Conservation (phyloP, 2,113 vertebrate genomes). For the Butorides virescens region DNA sequence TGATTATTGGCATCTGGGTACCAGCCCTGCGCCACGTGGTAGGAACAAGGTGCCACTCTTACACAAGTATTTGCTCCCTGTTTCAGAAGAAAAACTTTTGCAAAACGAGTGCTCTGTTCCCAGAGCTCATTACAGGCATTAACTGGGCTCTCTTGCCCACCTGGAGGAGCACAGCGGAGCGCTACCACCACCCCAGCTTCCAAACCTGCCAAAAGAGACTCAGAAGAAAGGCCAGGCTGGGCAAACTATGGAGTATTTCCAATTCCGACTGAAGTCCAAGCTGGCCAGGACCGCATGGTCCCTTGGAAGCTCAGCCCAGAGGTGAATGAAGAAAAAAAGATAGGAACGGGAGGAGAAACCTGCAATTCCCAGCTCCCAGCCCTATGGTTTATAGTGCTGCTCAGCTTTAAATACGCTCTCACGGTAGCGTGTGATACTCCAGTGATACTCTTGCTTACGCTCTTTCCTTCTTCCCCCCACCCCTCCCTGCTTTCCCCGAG, state of each 20-base stretch:
- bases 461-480: not conserved
- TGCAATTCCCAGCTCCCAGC: not conserved
- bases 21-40: not conserved
- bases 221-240: not conserved
- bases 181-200: not conserved
- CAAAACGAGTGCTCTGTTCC: not conserved
- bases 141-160: accelerated
- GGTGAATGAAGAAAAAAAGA: not conserved
- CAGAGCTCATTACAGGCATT: not conserved
- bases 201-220: not conserved
- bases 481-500: not conserved
- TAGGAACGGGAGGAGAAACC: not conserved
- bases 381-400: not conserved
- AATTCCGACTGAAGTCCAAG: not conserved
- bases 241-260: not conserved
- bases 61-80: not conserved
- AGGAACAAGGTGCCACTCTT: not conserved
- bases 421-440: not conserved
- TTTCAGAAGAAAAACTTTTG: not conserved
- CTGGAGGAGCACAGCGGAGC: not conserved
- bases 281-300: not conserved
- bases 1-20: not conserved
- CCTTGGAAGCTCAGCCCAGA: not conserved
- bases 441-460: not conserved
- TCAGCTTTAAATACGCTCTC: not conserved